Evolutionary conservation across 2,113 vertebrate species (phyloP), one percentile per base, ranked within the genome.

Genomic region (Syrrhaptes paradoxus): DNA sequence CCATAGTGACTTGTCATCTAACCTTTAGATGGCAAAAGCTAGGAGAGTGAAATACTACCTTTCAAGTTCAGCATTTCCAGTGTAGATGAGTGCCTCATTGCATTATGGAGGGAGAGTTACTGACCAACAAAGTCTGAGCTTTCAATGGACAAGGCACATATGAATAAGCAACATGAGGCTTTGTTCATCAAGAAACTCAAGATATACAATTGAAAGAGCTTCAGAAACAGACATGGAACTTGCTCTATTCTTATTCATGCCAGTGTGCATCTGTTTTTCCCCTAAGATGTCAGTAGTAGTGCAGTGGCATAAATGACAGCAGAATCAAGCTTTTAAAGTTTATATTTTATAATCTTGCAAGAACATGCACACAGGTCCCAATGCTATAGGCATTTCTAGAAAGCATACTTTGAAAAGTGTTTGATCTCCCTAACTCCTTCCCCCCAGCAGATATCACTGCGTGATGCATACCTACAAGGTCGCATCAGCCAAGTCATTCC

Each of bases 251-350:
- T 72, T 73, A 80, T 17, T 80, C 31, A 32, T 54, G 59, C 5
- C 61, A 71, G 9, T 0, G 0, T 38, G 17, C 13, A 24, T 28
- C n/a, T 71, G 10, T 17, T 55, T 86, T 76, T 68, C 6, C 2
- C 17, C 12, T 6, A 77, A 45, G 59, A 65, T 57, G 9, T 83
- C 31, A 65, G 26, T 13, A 58, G 34, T n/a, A 21, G 24, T 70
- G 29, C 31, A 49, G 19, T 48, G 32, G 13, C 43, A 54, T 54
- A 87, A 70, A 74, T n/a, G 26, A 49, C n/a, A 52, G 26, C 29
- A 89, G 45, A 79, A 81, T 84, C 26, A 61, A 76, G 28, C 46
- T 91, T 52, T 57, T 17, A 54, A 49, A 62, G 9, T 66, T 77
- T 62, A 3, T 31, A 41, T 77, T 89, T 93, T 61, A 75, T 66